phyloP scores from a whole-genome alignment of 2,113 vertebrate species.

The Myrmecophaga tridactyla region DNA sequence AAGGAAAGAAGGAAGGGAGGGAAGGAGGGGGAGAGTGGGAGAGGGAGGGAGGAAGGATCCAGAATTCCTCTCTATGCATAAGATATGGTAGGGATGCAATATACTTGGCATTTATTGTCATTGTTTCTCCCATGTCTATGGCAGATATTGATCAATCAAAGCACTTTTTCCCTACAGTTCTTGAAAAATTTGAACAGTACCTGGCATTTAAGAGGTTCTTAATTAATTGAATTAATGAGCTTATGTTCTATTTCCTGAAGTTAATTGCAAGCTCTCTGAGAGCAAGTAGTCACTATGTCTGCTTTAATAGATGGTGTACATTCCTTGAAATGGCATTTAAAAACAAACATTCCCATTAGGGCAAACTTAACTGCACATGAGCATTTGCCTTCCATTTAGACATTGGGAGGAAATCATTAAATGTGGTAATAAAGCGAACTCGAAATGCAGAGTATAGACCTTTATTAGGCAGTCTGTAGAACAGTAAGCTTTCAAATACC shows the following conservation, averaged over 20 bases:
- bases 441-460: no score
- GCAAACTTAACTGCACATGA: neutral
- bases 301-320: neutral
- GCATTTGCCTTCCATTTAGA: slow-evolving; percentile 2
- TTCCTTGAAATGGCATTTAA: neutral
- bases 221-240: slow-evolving; percentile 11
- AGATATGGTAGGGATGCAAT: neutral
- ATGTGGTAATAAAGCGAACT: no score
- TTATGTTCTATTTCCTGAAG: slow-evolving; percentile 28
- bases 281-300: neutral
- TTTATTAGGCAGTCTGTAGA: no score
- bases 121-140: neutral
- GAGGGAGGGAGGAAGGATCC: neutral
- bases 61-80: neutral
- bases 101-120: accelerated
- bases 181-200: neutral
- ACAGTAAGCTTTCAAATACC: no score
- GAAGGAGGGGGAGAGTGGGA: neutral
- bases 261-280: neutral
- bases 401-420: no score
- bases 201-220: neutral
- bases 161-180: neutral
- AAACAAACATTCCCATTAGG: neutral
- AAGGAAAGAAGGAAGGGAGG: neutral
- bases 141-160: neutral